Evolutionary conservation across 2,797 vertebrate species (phyloP), one percentile per base, ranked within the genome.

Genomic region (Melanotaenia trifasciata): DNA sequence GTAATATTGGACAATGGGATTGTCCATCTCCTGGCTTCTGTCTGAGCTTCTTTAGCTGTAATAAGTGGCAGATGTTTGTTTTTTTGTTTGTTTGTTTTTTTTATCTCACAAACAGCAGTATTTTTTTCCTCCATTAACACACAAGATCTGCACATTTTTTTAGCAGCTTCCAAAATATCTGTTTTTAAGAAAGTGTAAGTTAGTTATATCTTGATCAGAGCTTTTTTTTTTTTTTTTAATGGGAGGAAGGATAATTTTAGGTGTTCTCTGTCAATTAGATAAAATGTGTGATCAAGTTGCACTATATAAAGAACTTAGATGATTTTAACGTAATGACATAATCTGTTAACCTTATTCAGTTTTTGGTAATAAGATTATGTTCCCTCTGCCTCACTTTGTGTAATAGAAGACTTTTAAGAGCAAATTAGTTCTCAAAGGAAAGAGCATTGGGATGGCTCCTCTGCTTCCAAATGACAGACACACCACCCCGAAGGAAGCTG

Each of bases 371-470:
- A 22, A 65, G 10, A 63, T 32, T 4, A 38, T 8, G 3, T 58
- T 65, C 8, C 57, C 9, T 75, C 30, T 73, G 32, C 12, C 57
- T 79, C 30, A 80, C 28, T 80, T 10, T 80, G 67, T 67, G 14
- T 38, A 47, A 54, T 60, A 76, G 2, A 89, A 99, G 98, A 97
- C 98, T 18, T 99, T 99, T 91, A 97, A 96, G 87, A 97, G 93
- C 94, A 93, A 61, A 91, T 90, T 0, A 78, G 84, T 38, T 95
- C 94, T 24, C 89, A 79, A 76, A 96, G 94, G 92, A 97, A 95
- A 93, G 96, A 95, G 64, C 94, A 94, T 72, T 93, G 95, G 87
- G 97, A 97, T 0, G 96, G 96, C 50, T 95, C 93, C 1, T 38
- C 72, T 12, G 70, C 86, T 38, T 84, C 96, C 84, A 33, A 99